These are phyloP conservation scores for Mythimna loreyi DNA, from an alignment of 2,888 invertebrate species.

Conservation along the genomic window DNA sequence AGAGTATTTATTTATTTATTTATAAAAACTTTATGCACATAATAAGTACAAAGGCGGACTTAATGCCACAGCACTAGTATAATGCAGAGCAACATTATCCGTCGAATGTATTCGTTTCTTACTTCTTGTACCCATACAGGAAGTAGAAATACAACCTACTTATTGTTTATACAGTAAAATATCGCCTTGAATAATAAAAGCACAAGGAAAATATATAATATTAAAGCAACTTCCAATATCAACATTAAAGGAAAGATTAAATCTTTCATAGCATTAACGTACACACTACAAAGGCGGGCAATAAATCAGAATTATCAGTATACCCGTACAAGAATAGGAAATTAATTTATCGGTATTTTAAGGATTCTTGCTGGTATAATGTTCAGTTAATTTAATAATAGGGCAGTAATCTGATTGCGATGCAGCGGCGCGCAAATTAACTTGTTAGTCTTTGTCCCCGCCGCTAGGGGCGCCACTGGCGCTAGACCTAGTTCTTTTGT, in stretches of 20 bases:
- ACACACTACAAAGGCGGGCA: slow-evolving; percentile 35
- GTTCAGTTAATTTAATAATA: slow-evolving; percentile 59
- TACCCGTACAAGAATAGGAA: slow-evolving; percentile 53
- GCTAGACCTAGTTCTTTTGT: slow-evolving; percentile 40
- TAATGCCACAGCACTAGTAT: no score
- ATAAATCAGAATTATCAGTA: slow-evolving; percentile 53
- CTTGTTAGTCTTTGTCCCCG: slow-evolving; percentile 49
- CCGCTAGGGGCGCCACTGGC: slow-evolving; percentile 40
- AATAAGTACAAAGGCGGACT: no score
- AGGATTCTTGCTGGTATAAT: slow-evolving; percentile 55
- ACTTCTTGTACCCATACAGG: no score
- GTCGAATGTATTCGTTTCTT: no score
- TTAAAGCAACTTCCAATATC: not conserved
- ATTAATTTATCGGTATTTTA: slow-evolving; percentile 63
- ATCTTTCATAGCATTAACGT: slow-evolving; percentile 19
- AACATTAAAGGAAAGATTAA: slow-evolving; percentile 18
- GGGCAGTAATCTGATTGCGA: slow-evolving; percentile 55
- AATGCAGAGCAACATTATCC: no score
- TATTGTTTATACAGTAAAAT: not conserved
- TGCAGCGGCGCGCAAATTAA: slow-evolving; percentile 55
- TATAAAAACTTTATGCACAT: no score
- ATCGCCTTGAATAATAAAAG: not conserved
- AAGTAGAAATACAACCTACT: not conserved
- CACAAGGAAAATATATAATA: not conserved
- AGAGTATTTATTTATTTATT: no score